A percentile compares a stretch with the other conserved stretches of the same genome.
Evolutionary conservation across 2,888 invertebrate genomes (phyloP).

Genomic region (Sisyra terminalis): DNA sequence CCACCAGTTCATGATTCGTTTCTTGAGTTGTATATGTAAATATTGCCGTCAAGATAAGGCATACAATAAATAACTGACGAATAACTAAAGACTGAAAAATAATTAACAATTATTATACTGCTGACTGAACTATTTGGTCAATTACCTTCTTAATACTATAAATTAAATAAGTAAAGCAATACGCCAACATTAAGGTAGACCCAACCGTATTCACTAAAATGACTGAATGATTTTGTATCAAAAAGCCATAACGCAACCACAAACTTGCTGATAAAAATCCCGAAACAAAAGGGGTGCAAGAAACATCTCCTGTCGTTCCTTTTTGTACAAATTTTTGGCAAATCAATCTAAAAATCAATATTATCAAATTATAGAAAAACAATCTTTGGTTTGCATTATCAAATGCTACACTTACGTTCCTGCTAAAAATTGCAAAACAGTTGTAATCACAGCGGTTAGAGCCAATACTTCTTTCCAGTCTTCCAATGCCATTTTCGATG

Average conservation of each 20-base stretch:
- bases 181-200: conserved; percentile 47
- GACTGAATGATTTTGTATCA: conserved; percentile 54
- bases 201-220: conserved; percentile 64
- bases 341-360: conserved; percentile 42
- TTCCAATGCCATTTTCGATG: conserved; percentile 21
- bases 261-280: conserved; percentile 60
- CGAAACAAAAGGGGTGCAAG: conserved; percentile 60
- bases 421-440: conserved; percentile 68
- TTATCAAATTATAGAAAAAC: too few relatives aligned
- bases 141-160: conserved; percentile 54
- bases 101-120: conserved; percentile 3
- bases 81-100: conserved; percentile 33
- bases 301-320: conserved; percentile 58
- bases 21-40: conserved; percentile 41
- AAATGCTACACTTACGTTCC: conserved; percentile 52
- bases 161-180: conserved; percentile 51
- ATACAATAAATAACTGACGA: conserved; percentile 39
- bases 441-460: conserved; percentile 52
- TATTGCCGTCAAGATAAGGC: conserved; percentile 33
- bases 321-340: conserved; percentile 59
- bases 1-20: conserved; percentile 32
- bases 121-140: neutral
- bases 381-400: neutral
- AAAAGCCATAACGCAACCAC: conserved; percentile 67
- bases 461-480: conserved; percentile 30